Evolutionary conservation across 1,140 invertebrate genomes (phyloP), one percentile per base, ranked within the genome.

Genomic region (Drepana arcuata): DNA sequence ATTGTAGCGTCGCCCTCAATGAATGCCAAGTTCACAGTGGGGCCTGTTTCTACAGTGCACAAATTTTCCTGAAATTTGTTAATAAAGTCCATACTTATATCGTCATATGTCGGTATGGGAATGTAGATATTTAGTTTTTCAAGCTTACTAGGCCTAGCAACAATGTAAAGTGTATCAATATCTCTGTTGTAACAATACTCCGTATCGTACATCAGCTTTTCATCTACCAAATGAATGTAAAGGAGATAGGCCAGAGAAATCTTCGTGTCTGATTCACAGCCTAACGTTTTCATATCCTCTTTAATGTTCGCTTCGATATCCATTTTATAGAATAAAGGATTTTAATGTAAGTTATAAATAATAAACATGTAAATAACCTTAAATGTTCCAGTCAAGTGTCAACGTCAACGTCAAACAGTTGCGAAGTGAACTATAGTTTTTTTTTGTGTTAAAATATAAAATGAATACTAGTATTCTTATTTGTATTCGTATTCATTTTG

Each of bases 141-240:
- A 9, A 53, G 54, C 37, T 73, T 75, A 29, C 39, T 67, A 0
- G 68, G 63, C 7, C 65, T 51, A 0, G 70, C 77, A 2, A 79
- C 71, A 1, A 81, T 56, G 23, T 81, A 81, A 1, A 81, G 34
- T 0, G 64, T 69, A 15, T 78, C 67, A 31, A 82, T 68, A 14
- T 82, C 78, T 29, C 58, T 69, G 29, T 82, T 79, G 26, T 68
- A 82, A 35, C 74, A 82, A 39, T 82, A 82, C 54, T 82, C 78
- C 0, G 72, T 75, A 24, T 82, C 78, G 29, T 82, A 78, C 78
- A 82, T 82, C 0, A 69, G 41, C 50, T 79, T 77, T 33, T 72
- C 52, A 30, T 82, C 78, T 0, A 82, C 60, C 30, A 82, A 61
- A 45, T 75, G 46, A 10, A 79, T 59, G 30, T 82, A 82, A 9